Evolutionary conservation across 2,113 vertebrate genomes (phyloP), one percentile per base, ranked within the genome.

Genomic region (Aleadryas rufinucha): DNA sequence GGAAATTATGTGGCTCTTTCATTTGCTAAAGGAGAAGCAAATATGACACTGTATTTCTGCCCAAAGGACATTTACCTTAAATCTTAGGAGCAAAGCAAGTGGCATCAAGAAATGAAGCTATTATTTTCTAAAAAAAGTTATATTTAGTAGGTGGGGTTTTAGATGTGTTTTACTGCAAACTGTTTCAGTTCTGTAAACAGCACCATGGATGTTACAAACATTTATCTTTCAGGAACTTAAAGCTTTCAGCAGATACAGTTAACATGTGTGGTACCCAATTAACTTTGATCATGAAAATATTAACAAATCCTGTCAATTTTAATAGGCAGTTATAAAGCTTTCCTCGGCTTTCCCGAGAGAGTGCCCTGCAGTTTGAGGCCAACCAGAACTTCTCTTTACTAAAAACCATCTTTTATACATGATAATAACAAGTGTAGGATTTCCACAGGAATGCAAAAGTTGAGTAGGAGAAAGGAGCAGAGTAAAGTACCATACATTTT

Each of bases 341-440:
- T 74, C 35, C 22, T 87, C 44, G 81, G 74, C 28, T 57, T 52
- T 81, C 77, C 64, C 37, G 41, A 74, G 21, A 5, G 10, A 79
- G 11, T 28, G 78, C 18, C 44, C 16, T 59, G 11, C n/a, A 35
- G 41, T 69, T 47, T 61, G 23, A 74, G 33, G 26, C 53, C 42
- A 92, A 37, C 5, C 33, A 72, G 37, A 94, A 69, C 24, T 35
- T 27, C 50, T 53, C 26, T 23, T 72, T 49, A 64, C 30, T 35
- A 21, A 59, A 44, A 77, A 0, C 1, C 0, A 11, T 33, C 13
- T 77, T 86, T n/a, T 28, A 12, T 8, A 37, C 2, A 0, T 4
- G 5, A 69, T 6, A 35, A 10, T 56, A 72, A 44, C 7, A 80
- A 86, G 39, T 49, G 6, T 3, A 59, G 69, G 6, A 64, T 18